A percentile compares a stretch with the other conserved stretches of the same genome.
These are phyloP conservation scores for Pempheris klunzingeri DNA, from an alignment of 2,797 vertebrate genomes.

Conservation along the genomic window DNA sequence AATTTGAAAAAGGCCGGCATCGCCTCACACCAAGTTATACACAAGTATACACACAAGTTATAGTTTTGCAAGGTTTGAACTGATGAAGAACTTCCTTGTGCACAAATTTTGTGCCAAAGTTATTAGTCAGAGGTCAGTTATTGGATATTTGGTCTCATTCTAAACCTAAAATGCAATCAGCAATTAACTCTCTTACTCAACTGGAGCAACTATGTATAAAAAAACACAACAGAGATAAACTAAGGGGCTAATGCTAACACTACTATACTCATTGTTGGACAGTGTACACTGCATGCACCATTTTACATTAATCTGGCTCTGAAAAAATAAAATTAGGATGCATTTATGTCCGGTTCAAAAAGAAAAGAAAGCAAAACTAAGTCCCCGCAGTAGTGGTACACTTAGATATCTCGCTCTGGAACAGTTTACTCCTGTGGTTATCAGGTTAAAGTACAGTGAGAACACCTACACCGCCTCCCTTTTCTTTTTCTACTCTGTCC, in stretches of 20 bases:
- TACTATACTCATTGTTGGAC: background rate
- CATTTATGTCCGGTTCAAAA: background rate
- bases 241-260: too few relatives aligned
- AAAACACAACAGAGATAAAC: background rate
- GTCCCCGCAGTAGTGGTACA: background rate
- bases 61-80: too few relatives aligned
- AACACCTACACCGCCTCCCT: background rate
- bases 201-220: background rate
- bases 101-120: too few relatives aligned
- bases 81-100: too few relatives aligned
- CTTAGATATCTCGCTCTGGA: background rate
- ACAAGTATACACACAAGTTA: too few relatives aligned
- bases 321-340: background rate
- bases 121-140: too few relatives aligned
- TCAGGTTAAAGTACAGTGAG: slow-evolving; percentile 20
- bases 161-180: background rate
- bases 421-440: background rate
- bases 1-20: too few relatives aligned
- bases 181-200: background rate
- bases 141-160: too few relatives aligned
- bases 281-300: background rate
- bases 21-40: too few relatives aligned
- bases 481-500: background rate
- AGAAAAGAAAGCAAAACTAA: background rate
- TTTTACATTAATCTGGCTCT: fast-evolving